These are phyloP conservation scores for Colius striatus DNA, from an alignment of 2,113 vertebrate species.

Conservation along the genomic window DNA sequence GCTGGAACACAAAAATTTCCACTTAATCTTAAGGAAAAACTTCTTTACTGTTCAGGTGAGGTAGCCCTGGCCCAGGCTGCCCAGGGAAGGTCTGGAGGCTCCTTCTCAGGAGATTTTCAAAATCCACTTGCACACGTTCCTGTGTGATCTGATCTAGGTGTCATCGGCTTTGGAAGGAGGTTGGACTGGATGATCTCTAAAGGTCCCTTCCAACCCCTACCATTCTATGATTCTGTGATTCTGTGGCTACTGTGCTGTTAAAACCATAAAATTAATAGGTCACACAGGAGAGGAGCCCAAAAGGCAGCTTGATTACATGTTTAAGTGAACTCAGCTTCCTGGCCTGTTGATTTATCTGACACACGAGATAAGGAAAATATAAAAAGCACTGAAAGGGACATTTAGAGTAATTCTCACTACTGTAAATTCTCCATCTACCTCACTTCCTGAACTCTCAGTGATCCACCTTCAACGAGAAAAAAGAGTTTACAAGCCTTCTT, in stretches of 20 bases:
- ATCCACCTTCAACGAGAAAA: background rate
- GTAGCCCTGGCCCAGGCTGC: no score
- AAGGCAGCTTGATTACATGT: background rate
- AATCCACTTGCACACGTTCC: no score
- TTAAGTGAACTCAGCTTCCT: conserved; percentile 25
- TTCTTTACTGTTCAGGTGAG: no score
- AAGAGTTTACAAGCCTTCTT: background rate
- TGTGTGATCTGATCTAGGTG: no score
- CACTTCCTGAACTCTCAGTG: background rate
- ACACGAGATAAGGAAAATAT: background rate
- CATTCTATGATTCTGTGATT: no score
- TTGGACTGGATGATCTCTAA: no score
- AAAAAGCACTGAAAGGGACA: background rate
- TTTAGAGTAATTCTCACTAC: background rate
- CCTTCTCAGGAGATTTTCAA: no score
- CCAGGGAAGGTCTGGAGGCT: no score
- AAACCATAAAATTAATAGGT: background rate
- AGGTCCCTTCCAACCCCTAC: no score
- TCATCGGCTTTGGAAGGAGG: no score
- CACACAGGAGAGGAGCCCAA: background rate
- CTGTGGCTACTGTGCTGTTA: background rate
- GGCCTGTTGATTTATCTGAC: conserved; percentile 4
- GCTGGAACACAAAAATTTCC: no score
- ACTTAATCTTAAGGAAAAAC: no score
- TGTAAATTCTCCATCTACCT: background rate